Base-by-base conservation (phyloP, 1,140 invertebrate species). In the Homalodisca vitripennis region DNA sequence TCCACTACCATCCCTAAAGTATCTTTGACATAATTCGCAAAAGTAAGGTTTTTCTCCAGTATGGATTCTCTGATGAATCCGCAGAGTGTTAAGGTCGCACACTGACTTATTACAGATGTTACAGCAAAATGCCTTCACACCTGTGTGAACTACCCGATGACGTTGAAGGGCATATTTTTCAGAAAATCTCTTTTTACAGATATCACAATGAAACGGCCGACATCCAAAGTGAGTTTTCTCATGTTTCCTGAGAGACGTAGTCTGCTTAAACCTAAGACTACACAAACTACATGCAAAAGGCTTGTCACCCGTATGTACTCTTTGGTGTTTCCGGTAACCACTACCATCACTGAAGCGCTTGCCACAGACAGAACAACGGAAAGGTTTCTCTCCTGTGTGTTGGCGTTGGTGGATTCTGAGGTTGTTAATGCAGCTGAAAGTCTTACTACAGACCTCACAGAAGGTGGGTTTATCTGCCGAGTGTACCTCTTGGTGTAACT, bases 101-200 rank as follows among this genome's bases (percentile, higher is more conserved):
- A 96, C 95, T 1, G 89, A 83, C 73, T 94, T 91, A 13, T 89
- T 89, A 74, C 94, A 97, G 17, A 90, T 84, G 2, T 85, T 84
- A 75, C 93, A 96, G 67, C 89, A 86, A 79, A 95, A 93, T 89
- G 91, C 91, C 10, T 78, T 70, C 31, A 24, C 46, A 62, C 41
- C 29, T 17, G 46, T 64, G 27, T 69, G 68, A 27, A 63, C 41
- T 2, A 55, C 14, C 3, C 48, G 3, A 47, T 69, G 68, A 2
- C 60, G 57, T 63, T 63, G 63, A 22, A 69, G 34, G 22, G 22
- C 51, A 12, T 30, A 13, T 29, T 34, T 46, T 17, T 46, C 13
- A 48, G 1, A 1, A 24, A 64, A 69, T 1, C 30, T 17, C 31
- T 69, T 90, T 83, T 78, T 79, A 75, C 86, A 88, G 17, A 81